These are phyloP conservation scores for Xestia sexstrigata DNA, from an alignment of 2,888 invertebrate species.

Conservation along the genomic window DNA sequence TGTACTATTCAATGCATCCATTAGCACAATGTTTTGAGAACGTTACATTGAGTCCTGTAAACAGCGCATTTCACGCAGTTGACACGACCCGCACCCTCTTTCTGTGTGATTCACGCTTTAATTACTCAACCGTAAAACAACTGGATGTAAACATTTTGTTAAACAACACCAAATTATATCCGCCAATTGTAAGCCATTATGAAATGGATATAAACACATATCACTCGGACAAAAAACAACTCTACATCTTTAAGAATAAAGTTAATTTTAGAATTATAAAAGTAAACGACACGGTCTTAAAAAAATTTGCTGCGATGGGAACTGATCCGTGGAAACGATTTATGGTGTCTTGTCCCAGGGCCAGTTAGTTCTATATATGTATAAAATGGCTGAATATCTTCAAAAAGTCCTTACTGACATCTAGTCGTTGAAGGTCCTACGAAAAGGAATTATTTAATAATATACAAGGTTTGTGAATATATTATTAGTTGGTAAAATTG, in stretches of 20 bases:
- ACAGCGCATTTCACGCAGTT: too few relatives aligned
- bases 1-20: too few relatives aligned
- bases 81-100: too few relatives aligned
- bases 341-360: conserved; percentile 3
- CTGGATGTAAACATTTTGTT: conserved; percentile 25
- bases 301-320: not conserved
- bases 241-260: not conserved
- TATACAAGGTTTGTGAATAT: not conserved
- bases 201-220: conserved; percentile 3
- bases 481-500: not conserved
- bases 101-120: conserved; percentile 13
- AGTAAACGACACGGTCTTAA: not conserved
- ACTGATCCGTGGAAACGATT: not conserved
- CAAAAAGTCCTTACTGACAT: not conserved
- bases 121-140: conserved; percentile 40
- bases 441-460: not conserved
- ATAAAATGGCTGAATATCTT: conserved; percentile 1
- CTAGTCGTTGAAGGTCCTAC: not conserved
- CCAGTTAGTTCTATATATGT: not conserved
- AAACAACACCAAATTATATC: conserved; percentile 15
- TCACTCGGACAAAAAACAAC: conserved; percentile 16
- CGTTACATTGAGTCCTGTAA: too few relatives aligned
- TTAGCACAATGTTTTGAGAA: too few relatives aligned
- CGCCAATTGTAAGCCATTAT: not conserved
- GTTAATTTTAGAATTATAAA: conserved; percentile 11